A percentile compares a stretch with the other conserved stretches of the same genome.
Conservation (phyloP, 2,888 invertebrate species). For the Autographa pulchrina region DNA sequence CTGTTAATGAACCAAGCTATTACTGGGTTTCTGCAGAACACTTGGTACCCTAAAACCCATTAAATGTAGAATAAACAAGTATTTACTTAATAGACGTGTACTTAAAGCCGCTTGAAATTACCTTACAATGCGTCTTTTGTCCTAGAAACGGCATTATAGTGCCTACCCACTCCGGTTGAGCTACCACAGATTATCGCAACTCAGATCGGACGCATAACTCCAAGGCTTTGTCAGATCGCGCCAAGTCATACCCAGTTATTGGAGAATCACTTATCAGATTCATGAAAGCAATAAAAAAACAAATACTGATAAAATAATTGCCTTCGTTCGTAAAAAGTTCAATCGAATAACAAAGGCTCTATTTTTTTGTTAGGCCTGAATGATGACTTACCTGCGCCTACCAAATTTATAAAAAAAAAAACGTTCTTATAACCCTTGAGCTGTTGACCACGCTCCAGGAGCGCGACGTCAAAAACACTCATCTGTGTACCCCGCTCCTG, state of each 20-base stretch:
- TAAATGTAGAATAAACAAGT: neutral
- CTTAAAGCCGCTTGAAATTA: neutral
- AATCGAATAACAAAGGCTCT: neutral
- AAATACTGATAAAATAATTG: slow-evolving; percentile 43
- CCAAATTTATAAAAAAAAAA: no score
- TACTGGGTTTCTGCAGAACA: no score
- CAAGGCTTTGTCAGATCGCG: slow-evolving; percentile 43
- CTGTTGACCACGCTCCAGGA: no score
- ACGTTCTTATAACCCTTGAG: no score
- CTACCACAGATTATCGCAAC: slow-evolving; percentile 44
- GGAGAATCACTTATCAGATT: slow-evolving; percentile 56
- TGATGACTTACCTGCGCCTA: neutral
- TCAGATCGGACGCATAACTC: slow-evolving; percentile 35
- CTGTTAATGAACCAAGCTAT: no score
- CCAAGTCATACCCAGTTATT: slow-evolving; percentile 52
- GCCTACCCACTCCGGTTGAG: slow-evolving; percentile 23
- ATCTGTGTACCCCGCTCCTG: no score
- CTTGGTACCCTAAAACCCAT: neutral
- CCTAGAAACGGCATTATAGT: slow-evolving; percentile 9
- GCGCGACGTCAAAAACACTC: no score
- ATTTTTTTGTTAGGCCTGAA: neutral
- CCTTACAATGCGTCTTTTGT: slow-evolving; percentile 9
- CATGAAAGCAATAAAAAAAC: slow-evolving; percentile 52
- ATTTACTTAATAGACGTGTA: neutral
- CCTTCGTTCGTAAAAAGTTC: neutral